A percentile compares a stretch with the other conserved stretches of the same genome.
These are phyloP conservation scores for Elephantulus edwardii DNA, from an alignment of 2,113 vertebrate genomes.

Conservation along the genomic window DNA sequence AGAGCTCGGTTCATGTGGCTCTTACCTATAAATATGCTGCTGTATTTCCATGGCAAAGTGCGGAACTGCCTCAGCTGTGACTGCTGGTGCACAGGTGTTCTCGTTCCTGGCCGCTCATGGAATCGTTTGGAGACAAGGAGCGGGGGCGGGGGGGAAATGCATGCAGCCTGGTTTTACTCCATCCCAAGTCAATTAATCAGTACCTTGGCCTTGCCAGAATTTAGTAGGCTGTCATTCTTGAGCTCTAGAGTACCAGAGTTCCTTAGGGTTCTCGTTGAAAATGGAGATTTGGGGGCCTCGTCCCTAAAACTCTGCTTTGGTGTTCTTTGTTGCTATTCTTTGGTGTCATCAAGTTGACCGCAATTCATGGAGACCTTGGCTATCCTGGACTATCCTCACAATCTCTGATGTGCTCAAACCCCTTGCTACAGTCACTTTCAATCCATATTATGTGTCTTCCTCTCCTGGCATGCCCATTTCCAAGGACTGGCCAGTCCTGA, in stretches of 20 bases:
- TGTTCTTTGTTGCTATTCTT: too few relatives aligned
- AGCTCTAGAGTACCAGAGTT: background rate
- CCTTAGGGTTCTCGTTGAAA: background rate
- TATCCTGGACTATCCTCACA: too few relatives aligned
- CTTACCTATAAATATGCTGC: background rate
- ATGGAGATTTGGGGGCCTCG: background rate
- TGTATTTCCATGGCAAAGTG: background rate
- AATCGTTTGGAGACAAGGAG: background rate
- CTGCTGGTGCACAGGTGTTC: background rate
- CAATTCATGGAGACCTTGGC: too few relatives aligned
- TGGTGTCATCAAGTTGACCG: too few relatives aligned
- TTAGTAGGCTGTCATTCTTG: background rate
- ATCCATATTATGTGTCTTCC: too few relatives aligned
- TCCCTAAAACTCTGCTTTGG: background rate
- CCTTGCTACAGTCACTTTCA: too few relatives aligned
- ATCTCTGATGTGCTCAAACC: too few relatives aligned
- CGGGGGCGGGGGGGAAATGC: background rate
- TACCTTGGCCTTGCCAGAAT: background rate
- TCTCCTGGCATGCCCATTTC: too few relatives aligned
- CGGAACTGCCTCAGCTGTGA: background rate
- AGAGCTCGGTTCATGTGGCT: background rate
- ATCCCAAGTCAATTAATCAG: background rate
- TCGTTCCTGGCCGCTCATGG: background rate
- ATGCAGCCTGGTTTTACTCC: background rate
- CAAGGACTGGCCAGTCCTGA: too few relatives aligned